A percentile compares a stretch with the other conserved stretches of the same genome.
Conservation (phyloP, 2,113 vertebrate genomes). For the Furnarius figulus region DNA sequence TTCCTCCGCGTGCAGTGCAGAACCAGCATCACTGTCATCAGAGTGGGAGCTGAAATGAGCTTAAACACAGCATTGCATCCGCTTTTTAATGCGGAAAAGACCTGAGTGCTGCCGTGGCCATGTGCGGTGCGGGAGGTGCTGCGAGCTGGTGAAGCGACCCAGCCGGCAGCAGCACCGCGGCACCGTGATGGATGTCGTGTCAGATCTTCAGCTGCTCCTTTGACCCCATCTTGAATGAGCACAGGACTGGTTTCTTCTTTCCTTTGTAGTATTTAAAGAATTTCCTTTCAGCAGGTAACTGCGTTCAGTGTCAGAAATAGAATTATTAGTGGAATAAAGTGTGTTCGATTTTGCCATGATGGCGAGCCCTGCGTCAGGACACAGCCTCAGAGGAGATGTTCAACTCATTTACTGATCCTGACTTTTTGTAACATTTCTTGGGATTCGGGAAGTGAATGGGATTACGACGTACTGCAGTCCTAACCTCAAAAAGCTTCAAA, state of each 20-base stretch:
- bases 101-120: accelerated
- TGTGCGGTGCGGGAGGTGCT: not conserved
- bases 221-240: slow-evolving; percentile 21
- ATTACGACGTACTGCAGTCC: not conserved
- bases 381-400: not conserved
- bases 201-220: slow-evolving; percentile 70
- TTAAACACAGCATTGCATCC: not conserved
- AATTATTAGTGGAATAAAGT: slow-evolving; percentile 44
- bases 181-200: slow-evolving; percentile 58
- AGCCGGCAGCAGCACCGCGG: not conserved
- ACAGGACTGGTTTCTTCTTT: not conserved
- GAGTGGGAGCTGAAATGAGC: not conserved
- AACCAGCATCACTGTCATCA: not conserved
- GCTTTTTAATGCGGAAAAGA: not conserved
- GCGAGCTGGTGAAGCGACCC: not conserved
- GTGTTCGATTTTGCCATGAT: not conserved
- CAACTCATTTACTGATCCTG: not conserved
- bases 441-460: not conserved
- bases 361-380: not conserved
- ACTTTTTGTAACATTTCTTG: not conserved
- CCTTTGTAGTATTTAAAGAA: slow-evolving; percentile 5
- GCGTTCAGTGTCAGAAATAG: slow-evolving; percentile 31
- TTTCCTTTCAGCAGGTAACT: slow-evolving; percentile 32
- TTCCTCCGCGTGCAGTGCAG: accelerated
- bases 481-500: not conserved